A percentile compares a stretch with the other conserved stretches of the same genome.
These are phyloP conservation scores for Mercenaria mercenaria DNA, from an alignment of 1,140 invertebrate species.

Conservation along the genomic window DNA sequence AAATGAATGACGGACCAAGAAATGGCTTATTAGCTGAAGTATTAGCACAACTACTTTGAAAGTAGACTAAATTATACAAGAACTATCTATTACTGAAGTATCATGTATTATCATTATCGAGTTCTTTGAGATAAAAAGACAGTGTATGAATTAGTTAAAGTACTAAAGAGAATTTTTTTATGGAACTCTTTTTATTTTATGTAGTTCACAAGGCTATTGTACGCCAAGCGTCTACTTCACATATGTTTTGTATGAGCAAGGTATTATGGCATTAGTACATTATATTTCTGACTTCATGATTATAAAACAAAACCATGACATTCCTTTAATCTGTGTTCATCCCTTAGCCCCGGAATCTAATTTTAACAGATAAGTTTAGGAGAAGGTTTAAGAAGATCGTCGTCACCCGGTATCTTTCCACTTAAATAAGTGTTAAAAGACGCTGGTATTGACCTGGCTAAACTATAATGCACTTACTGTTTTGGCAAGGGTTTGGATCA, in stretches of 20 bases:
- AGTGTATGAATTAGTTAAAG: no score
- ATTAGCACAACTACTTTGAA: no score
- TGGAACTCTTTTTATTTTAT: background rate
- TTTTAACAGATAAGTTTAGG: background rate
- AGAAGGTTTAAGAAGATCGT: background rate
- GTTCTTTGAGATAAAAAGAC: no score
- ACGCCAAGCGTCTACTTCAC: background rate
- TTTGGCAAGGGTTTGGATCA: conserved; percentile 76
- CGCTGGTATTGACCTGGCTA: no score
- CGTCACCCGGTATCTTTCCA: no score
- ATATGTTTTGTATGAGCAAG: background rate
- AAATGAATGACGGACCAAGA: no score
- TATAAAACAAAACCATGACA: background rate
- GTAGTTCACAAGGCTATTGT: background rate
- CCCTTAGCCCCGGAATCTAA: background rate
- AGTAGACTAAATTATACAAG: no score
- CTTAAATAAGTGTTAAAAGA: no score
- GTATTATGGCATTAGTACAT: background rate
- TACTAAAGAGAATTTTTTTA: background rate
- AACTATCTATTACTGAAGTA: no score
- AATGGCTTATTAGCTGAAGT: no score
- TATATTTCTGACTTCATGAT: background rate
- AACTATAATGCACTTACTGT: conserved; percentile 82
- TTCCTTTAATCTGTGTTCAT: background rate
- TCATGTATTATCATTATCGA: no score